Evolutionary conservation across 2,113 vertebrate genomes (phyloP).

Genomic region (Halichoerus grypus): DNA sequence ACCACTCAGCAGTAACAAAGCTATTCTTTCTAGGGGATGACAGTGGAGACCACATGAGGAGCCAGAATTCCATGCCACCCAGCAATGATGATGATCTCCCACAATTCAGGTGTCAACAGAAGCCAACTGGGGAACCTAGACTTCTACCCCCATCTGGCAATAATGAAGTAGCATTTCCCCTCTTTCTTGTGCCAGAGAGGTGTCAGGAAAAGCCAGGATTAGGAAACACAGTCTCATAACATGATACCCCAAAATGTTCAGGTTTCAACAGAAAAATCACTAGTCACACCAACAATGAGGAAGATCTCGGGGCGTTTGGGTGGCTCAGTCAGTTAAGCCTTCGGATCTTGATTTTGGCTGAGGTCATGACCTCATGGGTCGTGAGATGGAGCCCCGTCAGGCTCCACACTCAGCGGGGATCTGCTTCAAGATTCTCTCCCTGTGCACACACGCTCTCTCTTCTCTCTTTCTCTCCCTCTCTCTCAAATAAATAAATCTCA

Average conservation of each 20-base stretch:
- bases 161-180: neutral
- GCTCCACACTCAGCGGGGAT: neutral
- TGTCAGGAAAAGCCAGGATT: neutral
- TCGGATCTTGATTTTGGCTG: neutral
- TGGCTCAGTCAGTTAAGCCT: neutral
- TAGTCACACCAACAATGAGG: neutral
- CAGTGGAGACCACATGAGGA: neutral
- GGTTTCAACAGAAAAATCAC: conserved; percentile 18
- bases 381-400: neutral
- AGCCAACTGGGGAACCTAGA: neutral
- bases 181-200: neutral
- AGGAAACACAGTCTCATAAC: neutral
- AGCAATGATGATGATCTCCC: neutral
- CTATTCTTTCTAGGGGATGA: neutral
- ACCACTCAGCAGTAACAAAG: neutral
- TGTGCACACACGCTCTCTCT: neutral
- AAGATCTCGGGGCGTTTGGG: neutral
- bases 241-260: neutral
- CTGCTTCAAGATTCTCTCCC: neutral
- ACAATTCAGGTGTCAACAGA: neutral
- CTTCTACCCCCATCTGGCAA: neutral
- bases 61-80: neutral
- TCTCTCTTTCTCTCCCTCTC: neutral
- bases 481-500: neutral
- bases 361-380: neutral